phyloP scores from a whole-genome alignment of 2,113 vertebrate genomes.

The Cololabis saira region DNA sequence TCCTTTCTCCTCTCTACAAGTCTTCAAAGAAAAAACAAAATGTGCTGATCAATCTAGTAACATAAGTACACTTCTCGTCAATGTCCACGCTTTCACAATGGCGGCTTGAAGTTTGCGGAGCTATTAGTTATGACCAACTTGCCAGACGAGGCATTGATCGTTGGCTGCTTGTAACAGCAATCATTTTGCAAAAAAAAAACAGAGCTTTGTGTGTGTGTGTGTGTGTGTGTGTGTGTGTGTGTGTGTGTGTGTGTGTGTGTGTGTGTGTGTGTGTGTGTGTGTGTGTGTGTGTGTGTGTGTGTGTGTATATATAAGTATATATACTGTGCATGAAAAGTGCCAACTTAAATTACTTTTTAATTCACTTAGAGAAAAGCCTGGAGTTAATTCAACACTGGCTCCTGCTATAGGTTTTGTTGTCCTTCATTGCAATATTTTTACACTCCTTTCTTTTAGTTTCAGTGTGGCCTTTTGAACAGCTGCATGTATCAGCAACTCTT shows the following conservation, averaged over 20 bases:
- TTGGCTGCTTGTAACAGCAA: conserved; percentile 67
- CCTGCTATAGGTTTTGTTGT: background rate
- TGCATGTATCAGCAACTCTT: background rate
- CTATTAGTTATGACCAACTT: conserved; percentile 81
- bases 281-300: background rate
- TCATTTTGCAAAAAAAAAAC: conserved; percentile 53
- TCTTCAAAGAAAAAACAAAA: conserved; percentile 81
- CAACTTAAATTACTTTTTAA: conserved; percentile 40
- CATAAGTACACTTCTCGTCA: conserved; percentile 82
- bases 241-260: background rate
- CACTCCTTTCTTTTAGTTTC: background rate
- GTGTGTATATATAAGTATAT: conserved; percentile 32
- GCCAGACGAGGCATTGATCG: conserved; percentile 80
- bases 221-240: conserved; percentile 21
- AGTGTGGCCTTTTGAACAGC: background rate
- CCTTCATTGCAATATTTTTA: conserved; percentile 2
- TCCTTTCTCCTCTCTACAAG: conserved; percentile 69
- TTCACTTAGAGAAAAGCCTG: conserved; percentile 15
- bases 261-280: conserved; percentile 35
- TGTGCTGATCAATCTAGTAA: conserved; percentile 84
- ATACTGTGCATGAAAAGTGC: conserved; percentile 37
- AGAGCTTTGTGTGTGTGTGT: conserved; percentile 21
- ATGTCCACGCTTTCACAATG: conserved; percentile 77
- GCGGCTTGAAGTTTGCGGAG: conserved; percentile 78
- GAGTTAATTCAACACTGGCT: conserved; percentile 6